Evolutionary conservation across 2,888 invertebrate genomes (phyloP).

Genomic region (Scotopteryx bipunctaria): DNA sequence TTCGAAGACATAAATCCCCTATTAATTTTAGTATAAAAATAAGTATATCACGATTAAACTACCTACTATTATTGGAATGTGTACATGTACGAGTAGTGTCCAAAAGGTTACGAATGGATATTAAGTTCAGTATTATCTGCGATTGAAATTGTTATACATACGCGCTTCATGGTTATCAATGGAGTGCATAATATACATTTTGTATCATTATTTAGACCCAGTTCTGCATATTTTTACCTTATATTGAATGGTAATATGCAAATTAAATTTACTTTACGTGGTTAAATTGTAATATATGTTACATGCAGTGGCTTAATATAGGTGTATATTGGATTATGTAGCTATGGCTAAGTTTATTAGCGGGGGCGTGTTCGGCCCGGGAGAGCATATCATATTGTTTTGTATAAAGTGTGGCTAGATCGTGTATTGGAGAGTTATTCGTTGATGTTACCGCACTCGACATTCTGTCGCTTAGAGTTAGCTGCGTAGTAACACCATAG

Average conservation of each 20-base stretch:
- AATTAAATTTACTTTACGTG: constrained; percentile 54
- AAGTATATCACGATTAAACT: constrained; percentile 20
- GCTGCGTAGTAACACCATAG: constrained; percentile 55
- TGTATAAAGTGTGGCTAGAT: constrained; percentile 64
- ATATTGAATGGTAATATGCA: constrained; percentile 42
- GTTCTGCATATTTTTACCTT: constrained; percentile 47
- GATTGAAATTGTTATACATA: constrained; percentile 50
- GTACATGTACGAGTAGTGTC: constrained; percentile 33
- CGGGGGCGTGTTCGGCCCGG: constrained; percentile 42
- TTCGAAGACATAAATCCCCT: constrained; percentile 10
- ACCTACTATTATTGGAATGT: constrained; percentile 17
- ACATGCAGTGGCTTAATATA: constrained; percentile 68
- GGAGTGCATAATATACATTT: constrained; percentile 28
- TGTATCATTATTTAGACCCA: constrained; percentile 36
- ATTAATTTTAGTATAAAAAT: constrained; percentile 14
- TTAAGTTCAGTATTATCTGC: constrained; percentile 69
- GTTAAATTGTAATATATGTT: constrained; percentile 65
- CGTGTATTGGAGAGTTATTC: constrained; percentile 52
- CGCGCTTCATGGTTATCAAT: constrained; percentile 45
- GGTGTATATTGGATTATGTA: constrained; percentile 65
- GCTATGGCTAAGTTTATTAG: constrained; percentile 57
- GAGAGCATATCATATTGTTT: constrained; percentile 73
- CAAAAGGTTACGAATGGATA: constrained; percentile 25
- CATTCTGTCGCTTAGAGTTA: constrained; percentile 66
- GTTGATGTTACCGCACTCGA: constrained; percentile 68